Evolutionary conservation across 37 sponge, comb jelly and placozoan species (phyloP), one percentile per base, ranked within the genome.

Genomic region (Haliclona indistincta): DNA sequence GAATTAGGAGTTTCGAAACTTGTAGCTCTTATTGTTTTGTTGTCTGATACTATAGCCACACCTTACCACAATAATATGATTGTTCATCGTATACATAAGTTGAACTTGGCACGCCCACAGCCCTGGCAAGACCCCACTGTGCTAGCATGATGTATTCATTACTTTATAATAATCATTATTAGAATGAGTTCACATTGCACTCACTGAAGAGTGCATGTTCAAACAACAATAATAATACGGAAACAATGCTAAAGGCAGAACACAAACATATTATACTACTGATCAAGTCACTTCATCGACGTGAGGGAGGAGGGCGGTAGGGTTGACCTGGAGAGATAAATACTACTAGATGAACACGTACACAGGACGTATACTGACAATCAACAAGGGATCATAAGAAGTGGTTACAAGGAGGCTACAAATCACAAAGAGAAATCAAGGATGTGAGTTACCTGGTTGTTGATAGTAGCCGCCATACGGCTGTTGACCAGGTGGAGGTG

Each of bases 271-370:
- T 8, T 58, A 58, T 58, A n/a, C 22, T 58, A 58, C 7, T 58
- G 7, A 25, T 11, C 28, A n/a, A 6, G 7, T 25, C 22, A 25
- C 26, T 58, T 47, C 15, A 47, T 47, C 60, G 7, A 25, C 60
- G 22, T 11, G 6, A 25, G 13, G 60, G 60, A 58, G 60, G 60
- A 25, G 60, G 60, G 11, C n/a, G 60, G n/a, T 58, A 58, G 6
- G 60, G 60, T n/a, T 58, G 60, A 58, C 28, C 22, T 25, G 6
- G 2, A 5, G 55, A 47, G 54, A 71, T 25, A 51, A 71, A 71
- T 71, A 71, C 55, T 3, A 54, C 55, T 51, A 71, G 73, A 71
- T 54, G 34, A 38, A 71, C 56, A 47, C 15, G 51, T 47, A 47
- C 51, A 47, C n/a, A n/a, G n/a, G n/a, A n/a, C n/a, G n/a, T n/a